These are phyloP conservation scores for Schizopygopsis pylzovi DNA, from an alignment of 2,797 vertebrate genomes.

Conservation along the genomic window DNA sequence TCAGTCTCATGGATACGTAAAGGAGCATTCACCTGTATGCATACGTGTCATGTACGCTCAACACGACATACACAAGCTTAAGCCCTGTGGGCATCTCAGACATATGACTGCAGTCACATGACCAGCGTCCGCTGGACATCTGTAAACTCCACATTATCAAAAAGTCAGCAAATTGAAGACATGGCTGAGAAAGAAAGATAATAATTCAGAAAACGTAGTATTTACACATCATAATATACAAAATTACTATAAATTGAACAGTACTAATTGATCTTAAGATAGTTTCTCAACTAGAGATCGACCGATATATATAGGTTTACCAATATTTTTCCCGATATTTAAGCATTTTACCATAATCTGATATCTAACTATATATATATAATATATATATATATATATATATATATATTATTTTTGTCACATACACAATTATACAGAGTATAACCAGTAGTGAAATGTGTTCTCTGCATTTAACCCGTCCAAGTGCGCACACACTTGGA, in stretches of 20 bases:
- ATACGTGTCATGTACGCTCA: neutral
- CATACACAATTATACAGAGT: too few relatives aligned
- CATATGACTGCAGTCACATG: constrained; percentile 82
- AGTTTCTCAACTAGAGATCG: too few relatives aligned
- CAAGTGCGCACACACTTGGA: too few relatives aligned
- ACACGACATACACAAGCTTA: constrained; percentile 31
- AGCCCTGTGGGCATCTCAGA: constrained; percentile 74
- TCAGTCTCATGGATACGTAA: constrained; percentile 61
- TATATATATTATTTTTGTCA: too few relatives aligned
- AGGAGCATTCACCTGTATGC: constrained; percentile 38
- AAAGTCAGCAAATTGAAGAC: constrained; percentile 35
- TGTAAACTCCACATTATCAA: neutral
- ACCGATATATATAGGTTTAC: too few relatives aligned
- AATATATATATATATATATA: too few relatives aligned
- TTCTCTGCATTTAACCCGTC: too few relatives aligned
- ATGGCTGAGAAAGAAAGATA: neutral
- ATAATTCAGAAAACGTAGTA: neutral
- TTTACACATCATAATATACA: neutral
- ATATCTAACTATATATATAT: too few relatives aligned
- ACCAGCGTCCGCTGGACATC: neutral
- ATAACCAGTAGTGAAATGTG: too few relatives aligned
- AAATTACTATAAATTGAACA: neutral
- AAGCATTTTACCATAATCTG: too few relatives aligned
- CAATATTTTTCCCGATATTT: too few relatives aligned
- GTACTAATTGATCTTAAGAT: neutral